phyloP scores from a whole-genome alignment of 2,113 vertebrate genomes.

The Dryoscopus gambensis region DNA sequence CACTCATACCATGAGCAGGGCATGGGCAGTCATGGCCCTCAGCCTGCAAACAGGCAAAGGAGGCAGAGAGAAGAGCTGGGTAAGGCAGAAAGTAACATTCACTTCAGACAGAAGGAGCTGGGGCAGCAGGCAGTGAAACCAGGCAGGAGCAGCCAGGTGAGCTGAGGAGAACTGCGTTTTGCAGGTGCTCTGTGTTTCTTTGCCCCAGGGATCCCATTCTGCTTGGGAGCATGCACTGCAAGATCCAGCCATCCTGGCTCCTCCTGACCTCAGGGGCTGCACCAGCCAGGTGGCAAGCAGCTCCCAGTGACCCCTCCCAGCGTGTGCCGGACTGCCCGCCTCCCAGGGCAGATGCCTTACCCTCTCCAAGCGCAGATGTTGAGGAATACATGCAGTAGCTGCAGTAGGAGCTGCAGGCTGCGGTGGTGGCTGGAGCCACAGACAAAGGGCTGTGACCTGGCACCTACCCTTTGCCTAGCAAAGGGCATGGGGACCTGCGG shows the following conservation, averaged over 20 bases:
- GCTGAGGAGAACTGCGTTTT: neutral
- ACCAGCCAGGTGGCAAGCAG: neutral
- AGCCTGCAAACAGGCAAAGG: neutral
- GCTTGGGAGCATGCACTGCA: neutral
- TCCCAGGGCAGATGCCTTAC: neutral
- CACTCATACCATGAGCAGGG: accelerated
- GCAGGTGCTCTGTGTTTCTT: neutral
- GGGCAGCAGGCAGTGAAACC: neutral
- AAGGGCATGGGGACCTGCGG: neutral
- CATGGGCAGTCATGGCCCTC: neutral
- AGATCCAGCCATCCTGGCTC: neutral
- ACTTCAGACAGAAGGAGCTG: neutral
- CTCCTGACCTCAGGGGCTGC: neutral
- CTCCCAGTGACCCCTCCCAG: neutral
- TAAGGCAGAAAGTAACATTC: neutral
- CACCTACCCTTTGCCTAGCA: neutral
- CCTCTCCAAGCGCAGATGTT: neutral
- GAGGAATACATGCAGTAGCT: neutral
- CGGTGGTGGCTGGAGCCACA: neutral
- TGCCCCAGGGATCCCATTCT: neutral
- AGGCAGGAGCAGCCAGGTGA: neutral
- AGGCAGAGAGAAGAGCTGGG: neutral
- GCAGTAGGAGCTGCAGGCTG: neutral
- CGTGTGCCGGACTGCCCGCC: neutral
- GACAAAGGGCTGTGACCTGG: neutral